These are phyloP conservation scores for Corythoichthys intestinalis DNA, from an alignment of 2,113 vertebrate genomes.

Conservation along the genomic window DNA sequence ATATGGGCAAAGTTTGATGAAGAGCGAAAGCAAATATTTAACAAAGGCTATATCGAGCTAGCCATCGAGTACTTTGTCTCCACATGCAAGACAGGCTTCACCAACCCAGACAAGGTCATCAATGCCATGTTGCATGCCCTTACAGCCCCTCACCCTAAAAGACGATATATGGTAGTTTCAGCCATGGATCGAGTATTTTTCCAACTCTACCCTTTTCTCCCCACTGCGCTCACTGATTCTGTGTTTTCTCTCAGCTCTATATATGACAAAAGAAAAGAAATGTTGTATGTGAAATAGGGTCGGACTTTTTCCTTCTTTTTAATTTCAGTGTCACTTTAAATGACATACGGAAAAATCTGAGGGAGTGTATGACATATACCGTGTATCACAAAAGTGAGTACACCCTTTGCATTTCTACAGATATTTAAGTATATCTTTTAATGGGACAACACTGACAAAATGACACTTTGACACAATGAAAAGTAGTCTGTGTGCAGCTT, in stretches of 20 bases:
- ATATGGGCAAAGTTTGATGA: slow-evolving; percentile 71
- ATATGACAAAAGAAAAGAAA: slow-evolving; percentile 37
- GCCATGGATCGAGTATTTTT: slow-evolving; percentile 44
- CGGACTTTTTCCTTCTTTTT: not conserved
- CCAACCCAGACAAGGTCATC: slow-evolving; percentile 53
- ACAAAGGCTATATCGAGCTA: slow-evolving; percentile 61
- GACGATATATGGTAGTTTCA: slow-evolving; percentile 67
- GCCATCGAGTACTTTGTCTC: slow-evolving; percentile 62
- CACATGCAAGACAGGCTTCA: slow-evolving; percentile 53
- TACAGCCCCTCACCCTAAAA: slow-evolving; percentile 53
- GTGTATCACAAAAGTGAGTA: no score
- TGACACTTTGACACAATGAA: no score
- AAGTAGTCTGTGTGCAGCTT: no score
- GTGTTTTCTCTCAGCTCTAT: slow-evolving; percentile 54
- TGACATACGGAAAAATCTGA: no score
- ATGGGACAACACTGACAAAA: no score
- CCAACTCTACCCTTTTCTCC: slow-evolving; percentile 39
- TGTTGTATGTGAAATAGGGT: slow-evolving; percentile 44
- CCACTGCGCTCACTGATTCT: slow-evolving; percentile 38
- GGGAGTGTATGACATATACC: no score
- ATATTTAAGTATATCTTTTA: no score
- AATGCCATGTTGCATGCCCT: slow-evolving; percentile 74
- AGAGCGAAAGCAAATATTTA: slow-evolving; percentile 63
- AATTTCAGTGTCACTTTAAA: not conserved
- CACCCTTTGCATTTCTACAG: no score